Conservation (phyloP, 2,797 vertebrate species). For the Syncerus caffer region DNA sequence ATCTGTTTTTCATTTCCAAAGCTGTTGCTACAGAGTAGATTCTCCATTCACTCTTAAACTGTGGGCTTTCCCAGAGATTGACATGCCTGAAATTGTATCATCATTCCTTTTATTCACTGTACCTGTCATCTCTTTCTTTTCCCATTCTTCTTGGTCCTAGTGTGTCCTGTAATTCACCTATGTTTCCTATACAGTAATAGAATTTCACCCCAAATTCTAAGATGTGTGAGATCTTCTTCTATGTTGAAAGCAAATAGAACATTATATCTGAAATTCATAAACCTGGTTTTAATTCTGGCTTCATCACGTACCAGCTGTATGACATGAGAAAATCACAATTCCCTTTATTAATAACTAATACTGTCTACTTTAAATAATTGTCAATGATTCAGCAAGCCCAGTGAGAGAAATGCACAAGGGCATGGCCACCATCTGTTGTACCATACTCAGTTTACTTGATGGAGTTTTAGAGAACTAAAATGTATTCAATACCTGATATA, state of each 20-base stretch:
- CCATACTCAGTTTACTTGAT: not conserved
- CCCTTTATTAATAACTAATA: not conserved
- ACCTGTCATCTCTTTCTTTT: constrained; percentile 18
- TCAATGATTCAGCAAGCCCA: not conserved
- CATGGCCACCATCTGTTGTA: not conserved
- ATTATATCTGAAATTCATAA: not conserved
- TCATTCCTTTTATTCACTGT: not conserved
- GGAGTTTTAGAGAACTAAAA: not conserved
- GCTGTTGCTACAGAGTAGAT: constrained; percentile 70
- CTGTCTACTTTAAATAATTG: not conserved
- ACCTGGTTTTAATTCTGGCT: constrained; percentile 7
- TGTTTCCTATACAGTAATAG: not conserved
- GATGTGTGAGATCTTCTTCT: not conserved
- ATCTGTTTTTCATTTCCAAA: constrained; percentile 78
- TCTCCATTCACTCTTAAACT: constrained; percentile 32
- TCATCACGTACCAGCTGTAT: not conserved
- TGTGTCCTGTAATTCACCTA: not conserved
- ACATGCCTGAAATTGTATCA: constrained; percentile 13
- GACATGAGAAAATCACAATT: not conserved
- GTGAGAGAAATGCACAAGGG: not conserved
- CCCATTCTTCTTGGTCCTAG: not conserved
- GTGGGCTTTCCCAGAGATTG: not conserved
- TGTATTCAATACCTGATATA: not conserved
- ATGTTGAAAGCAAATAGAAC: not conserved
- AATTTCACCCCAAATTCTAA: not conserved